Base-by-base conservation (phyloP, 2,113 vertebrate genomes). In the Poeciliopsis prolifica region DNA sequence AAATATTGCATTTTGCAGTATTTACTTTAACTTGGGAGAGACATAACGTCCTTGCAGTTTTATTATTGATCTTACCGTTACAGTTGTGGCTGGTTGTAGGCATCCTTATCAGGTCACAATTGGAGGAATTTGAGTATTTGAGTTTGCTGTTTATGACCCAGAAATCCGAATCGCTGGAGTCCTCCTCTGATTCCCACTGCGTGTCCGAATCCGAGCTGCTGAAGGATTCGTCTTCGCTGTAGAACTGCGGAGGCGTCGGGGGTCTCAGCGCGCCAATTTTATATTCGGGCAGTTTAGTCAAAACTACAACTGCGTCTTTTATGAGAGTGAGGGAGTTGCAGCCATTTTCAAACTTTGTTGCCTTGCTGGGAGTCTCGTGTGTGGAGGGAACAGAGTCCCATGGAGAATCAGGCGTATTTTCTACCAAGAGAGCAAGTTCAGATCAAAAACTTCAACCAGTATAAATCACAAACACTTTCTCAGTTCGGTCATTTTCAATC, bases 241-340 rank as follows among this genome's bases (percentile, higher is more conserved):
- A 88, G 73, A 79, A 88, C 77, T 88, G 87, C 22, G 58, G 70
- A 6, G 88, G 87, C 0, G 78, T 88, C 0, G 78, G 85, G 9
- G 86, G 86, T 24, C 81, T 74, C 66, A 87, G 48, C 42, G 83
- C 82, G 1, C 76, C 79, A 35, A 88, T 80, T 72, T 86, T 84
- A 35, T 85, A 82, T 11, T 87, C 85, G 2, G 91, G 85, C 11
- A 91, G 85, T 71, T 80, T 87, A 44, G 83, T 86, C 74, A 92
- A 74, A 7, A 88, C 85, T 22, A 92, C 91, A 24, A 86, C 89
- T 1, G 86, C 68, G 8, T 70, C 29, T 71, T 87, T 90, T 35
- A 42, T 51, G 14, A 26, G 26, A 60, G 29, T 31, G 2, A 64
- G 69, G 68, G 67, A 63, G 1, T 72, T 68, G 0, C 51, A 74